Percentiles rank a stretch among this genome's conserved stretches.
Conservation (phyloP, 2,888 invertebrate genomes). For the Anthophora plumipes region DNA sequence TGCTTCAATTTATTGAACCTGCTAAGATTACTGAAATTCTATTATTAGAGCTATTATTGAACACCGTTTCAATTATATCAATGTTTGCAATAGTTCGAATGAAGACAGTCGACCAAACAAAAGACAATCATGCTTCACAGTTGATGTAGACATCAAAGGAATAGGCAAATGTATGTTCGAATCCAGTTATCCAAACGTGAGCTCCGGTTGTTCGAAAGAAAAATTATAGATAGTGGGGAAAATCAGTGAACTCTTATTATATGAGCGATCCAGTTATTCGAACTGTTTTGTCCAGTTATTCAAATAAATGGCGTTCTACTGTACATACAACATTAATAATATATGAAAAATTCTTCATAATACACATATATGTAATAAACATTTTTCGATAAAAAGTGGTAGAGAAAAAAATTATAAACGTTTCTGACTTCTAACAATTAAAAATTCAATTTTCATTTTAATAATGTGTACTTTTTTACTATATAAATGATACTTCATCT, state of each 20-base stretch:
- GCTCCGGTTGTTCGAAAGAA: not conserved
- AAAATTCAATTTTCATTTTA: too few species aligned
- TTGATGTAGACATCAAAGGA: not conserved
- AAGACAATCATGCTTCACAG: too few species aligned
- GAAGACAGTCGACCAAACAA: too few species aligned
- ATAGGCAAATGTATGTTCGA: not conserved
- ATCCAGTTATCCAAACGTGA: not conserved
- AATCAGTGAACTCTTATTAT: not conserved
- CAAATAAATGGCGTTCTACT: not conserved
- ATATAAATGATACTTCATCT: too few species aligned
- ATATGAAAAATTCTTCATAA: too few species aligned
- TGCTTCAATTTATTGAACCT: too few species aligned
- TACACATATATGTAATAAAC: too few species aligned
- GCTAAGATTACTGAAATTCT: too few species aligned
- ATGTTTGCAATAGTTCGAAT: not conserved
- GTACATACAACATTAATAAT: not conserved
- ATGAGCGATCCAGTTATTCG: not conserved
- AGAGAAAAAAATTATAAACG: too few species aligned
- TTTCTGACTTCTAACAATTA: too few species aligned
- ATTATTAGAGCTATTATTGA: not conserved
- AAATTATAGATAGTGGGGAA: constrained; percentile 1
- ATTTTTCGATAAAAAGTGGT: too few species aligned
- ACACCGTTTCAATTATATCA: not conserved
- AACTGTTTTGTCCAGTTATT: not conserved
- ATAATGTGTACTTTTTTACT: too few species aligned